Evolutionary conservation across 2,888 invertebrate genomes (phyloP), one percentile per base, ranked within the genome.

Genomic region (Eremobia ochroleuca): DNA sequence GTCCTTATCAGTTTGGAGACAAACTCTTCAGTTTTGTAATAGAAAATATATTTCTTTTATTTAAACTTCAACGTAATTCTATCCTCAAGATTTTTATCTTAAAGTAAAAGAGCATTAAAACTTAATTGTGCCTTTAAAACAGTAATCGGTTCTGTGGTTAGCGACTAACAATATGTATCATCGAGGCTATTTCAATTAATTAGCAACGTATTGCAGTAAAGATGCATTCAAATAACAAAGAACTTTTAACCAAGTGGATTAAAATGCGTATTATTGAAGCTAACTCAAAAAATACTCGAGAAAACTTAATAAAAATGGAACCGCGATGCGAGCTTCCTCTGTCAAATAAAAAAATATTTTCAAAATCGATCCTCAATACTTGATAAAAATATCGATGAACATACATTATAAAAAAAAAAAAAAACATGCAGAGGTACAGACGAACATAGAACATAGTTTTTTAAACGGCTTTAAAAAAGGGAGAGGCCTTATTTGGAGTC

Each of bases 11-110:
- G n/a, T n/a, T n/a, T n/a, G n/a, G n/a, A n/a, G n/a, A 28, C 37
- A 64, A 37, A 43, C 18, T 25, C 25, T 49, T 21, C 15, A n/a
- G 52, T 34, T n/a, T n/a, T n/a, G n/a, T n/a, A n/a, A n/a, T n/a
- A n/a, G n/a, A n/a, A n/a, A n/a, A n/a, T n/a, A n/a, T n/a, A n/a
- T n/a, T n/a, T n/a, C n/a, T n/a, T n/a, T n/a, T n/a, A n/a, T n/a
- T n/a, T n/a, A n/a, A n/a, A n/a, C n/a, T n/a, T n/a, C n/a, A n/a
- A n/a, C n/a, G 70, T 15, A 40, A 79, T 79, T 21, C 1, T 25
- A 79, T 59, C 49, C 31, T 34, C 0, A 43, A 52, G 71, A 70
- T 31, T 58, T 66, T 49, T 59, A 76, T 79, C 59, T 49, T 21
- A 40, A 49, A 49, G 0, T 46, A 31, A 31, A 46, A 37, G 34